Evolutionary conservation across 2,888 invertebrate species (phyloP), one percentile per base, ranked within the genome.

Genomic region (Phalera bucephala): DNA sequence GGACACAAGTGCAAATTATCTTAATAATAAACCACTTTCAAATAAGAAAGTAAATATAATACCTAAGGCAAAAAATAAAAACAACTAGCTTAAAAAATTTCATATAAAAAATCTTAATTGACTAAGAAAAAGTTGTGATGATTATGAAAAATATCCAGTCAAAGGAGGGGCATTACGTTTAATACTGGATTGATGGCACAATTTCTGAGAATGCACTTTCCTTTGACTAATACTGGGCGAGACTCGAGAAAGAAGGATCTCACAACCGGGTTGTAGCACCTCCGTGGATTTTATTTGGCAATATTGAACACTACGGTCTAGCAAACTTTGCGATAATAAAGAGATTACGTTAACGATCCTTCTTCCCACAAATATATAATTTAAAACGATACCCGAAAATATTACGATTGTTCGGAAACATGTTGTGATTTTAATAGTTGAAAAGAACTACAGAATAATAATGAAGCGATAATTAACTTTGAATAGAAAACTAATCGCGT

Each of bases 181-280:
- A 88, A 88, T 87, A 87, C 86, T 88, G 88, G 84, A 80, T 72
- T 68, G 82, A 89, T 89, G 89, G 89, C 89, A 89, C 89, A 72
- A 77, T 73, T 83, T 78, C 73, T 74, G 66, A 78, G 70, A 82
- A 88, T 85, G 82, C 80, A 65, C 75, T 49, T 71, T 72, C 79
- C 83, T 79, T 82, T 81, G 84, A 83, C 89, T 81, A 88, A 89
- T 88, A 89, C 88, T 89, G 88, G 82, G 77, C 81, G 72, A 82
- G 66, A 74, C 40, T 63, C 46, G 48, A 81, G 86, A 80, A 86
- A 86, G 88, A 88, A 90, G 90, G 90, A 88, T 63, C 52, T 84
- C 89, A 90, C 90, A 90, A 90, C 90, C 86, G 63, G 63, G 59
- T 62, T 53, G 52, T 84, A 88, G 89, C 89, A 88, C 88, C 88